A percentile compares a stretch with the other conserved stretches of the same genome.
phyloP scores from a whole-genome alignment of 2,888 invertebrate species.

The Leptinotarsa rubiginosa region DNA sequence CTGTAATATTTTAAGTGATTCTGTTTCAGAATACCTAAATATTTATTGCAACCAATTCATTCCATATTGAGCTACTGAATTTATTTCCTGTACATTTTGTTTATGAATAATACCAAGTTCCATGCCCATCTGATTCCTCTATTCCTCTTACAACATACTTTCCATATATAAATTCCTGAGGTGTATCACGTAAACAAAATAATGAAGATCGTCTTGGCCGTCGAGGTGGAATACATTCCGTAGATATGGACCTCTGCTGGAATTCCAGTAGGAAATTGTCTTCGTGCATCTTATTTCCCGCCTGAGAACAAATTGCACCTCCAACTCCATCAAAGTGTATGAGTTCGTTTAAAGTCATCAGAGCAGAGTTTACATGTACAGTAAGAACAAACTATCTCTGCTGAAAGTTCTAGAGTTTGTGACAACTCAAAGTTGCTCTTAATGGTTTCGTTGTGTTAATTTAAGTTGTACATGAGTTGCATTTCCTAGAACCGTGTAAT shows the following conservation, averaged over 20 bases:
- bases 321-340: neutral
- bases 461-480: conserved; percentile 9
- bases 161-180: neutral
- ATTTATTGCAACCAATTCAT: too few species aligned
- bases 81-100: too few species aligned
- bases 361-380: conserved; percentile 3
- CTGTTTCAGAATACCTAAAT: too few species aligned
- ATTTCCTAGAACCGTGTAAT: neutral
- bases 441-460: conserved; percentile 19
- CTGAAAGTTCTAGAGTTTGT: conserved; percentile 21
- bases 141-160: too few species aligned
- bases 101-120: too few species aligned
- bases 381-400: conserved; percentile 6
- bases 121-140: too few species aligned
- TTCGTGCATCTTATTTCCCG: conserved; percentile 1
- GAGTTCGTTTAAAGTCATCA: conserved; percentile 7
- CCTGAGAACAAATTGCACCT: conserved; percentile 3
- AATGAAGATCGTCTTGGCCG: neutral
- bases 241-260: neutral
- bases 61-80: too few species aligned
- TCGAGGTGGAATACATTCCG: neutral
- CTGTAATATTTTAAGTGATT: too few species aligned
- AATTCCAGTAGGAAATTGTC: conserved; percentile 6
- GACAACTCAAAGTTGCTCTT: conserved; percentile 26
- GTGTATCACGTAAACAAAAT: neutral